Base-by-base conservation (phyloP, 2,888 invertebrate genomes). In the Rotaria socialis region DNA sequence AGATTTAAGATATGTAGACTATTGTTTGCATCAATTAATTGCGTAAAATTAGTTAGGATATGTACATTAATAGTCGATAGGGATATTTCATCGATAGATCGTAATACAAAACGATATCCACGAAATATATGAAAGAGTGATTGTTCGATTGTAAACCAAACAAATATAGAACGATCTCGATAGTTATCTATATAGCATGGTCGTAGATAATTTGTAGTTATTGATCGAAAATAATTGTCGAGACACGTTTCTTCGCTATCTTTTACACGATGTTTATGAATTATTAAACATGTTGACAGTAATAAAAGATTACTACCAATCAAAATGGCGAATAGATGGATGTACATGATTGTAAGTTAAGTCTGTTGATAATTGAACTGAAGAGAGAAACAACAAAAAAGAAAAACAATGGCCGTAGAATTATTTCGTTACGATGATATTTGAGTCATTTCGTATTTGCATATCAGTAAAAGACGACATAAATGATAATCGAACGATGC, bases 1-100 rank as follows among this genome's bases (percentile, higher is more conserved):
- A 80, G n/a, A 47, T 80, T 47, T 8, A 47, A n/a, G 24, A 80
- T 47, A 80, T 24, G 43, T 80, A 80, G 47, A 80, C 47, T 80
- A 80, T 80, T 80, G 8, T 80, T 80, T 14, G 11, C 5, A 47
- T 80, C 80, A 47, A n/a, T 47, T 6, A 80, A 24, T 80, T 80
- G 47, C 0, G 47, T 80, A 80, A 47, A 80, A n/a, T 80, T 47
- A 11, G 80, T 80, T 67, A 67, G 35, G 14, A 19, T 16, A 67
- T 67, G 35, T 7, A 35, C 35, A 19, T 35, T 35, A 67, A 35
- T 41, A 0, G 67, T 67, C 16, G 35, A 35, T 67, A 67, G 35
- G 6, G 19, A 35, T 35, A 16, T 19, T 35, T 67, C 35, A 67
- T 67, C 35, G 2, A 67, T 35, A 35, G 67, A 2, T 67, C 67